Evolutionary conservation across 2,113 vertebrate genomes (phyloP).

Genomic region (Xerus inauris): DNA sequence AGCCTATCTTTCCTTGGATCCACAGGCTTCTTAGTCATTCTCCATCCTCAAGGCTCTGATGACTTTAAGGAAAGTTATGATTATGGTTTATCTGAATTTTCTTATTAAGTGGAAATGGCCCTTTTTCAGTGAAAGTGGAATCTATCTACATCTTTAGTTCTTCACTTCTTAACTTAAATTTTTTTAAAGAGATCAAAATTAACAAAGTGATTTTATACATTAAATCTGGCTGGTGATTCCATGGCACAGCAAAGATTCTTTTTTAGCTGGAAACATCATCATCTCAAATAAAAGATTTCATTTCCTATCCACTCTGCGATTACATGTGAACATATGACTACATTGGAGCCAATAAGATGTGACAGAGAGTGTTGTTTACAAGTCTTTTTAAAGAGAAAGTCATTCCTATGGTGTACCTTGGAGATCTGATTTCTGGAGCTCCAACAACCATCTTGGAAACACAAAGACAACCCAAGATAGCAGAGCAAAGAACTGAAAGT

Average conservation of each 20-base stretch:
- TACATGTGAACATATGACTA: background rate
- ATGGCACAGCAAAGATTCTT: background rate
- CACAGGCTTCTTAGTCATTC: background rate
- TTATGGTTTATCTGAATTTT: background rate
- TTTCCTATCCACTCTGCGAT: background rate
- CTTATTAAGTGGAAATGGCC: background rate
- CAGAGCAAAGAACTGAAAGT: background rate
- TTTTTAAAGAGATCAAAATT: background rate
- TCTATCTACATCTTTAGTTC: background rate
- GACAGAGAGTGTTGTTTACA: background rate
- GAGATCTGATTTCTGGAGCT: background rate
- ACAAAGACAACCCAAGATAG: background rate
- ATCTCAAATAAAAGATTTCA: background rate
- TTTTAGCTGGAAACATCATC: background rate
- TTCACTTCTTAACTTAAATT: background rate
- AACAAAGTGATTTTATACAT: background rate
- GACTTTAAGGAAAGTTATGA: background rate
- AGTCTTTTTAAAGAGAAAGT: background rate
- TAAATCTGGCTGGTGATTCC: background rate
- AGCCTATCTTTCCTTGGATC: background rate
- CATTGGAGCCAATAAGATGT: background rate
- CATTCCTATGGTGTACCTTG: background rate
- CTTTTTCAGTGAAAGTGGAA: background rate
- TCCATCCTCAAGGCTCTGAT: background rate
- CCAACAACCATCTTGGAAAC: background rate